Conservation (phyloP, 2,888 invertebrate species). For the Epirrita christyi region DNA sequence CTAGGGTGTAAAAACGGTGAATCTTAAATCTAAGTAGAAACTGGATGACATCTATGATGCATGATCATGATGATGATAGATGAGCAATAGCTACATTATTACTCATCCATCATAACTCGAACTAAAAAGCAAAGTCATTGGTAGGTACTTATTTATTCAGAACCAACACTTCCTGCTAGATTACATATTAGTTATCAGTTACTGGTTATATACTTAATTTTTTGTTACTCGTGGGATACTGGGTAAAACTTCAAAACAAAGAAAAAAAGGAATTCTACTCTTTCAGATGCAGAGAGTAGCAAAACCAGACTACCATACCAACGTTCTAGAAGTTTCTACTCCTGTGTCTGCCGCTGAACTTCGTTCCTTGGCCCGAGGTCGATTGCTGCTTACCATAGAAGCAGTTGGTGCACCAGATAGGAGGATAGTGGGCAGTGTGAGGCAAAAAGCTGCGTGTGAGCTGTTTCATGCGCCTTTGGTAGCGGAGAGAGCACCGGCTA, state of each 20-base stretch:
- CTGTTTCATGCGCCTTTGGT: slow-evolving; percentile 90
- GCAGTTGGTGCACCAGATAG: slow-evolving; percentile 88
- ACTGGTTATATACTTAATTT: neutral
- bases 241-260: slow-evolving; percentile 24
- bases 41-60: neutral
- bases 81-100: neutral
- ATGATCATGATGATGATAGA: slow-evolving; percentile 6
- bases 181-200: neutral
- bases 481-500: slow-evolving; percentile 75
- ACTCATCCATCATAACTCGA: neutral
- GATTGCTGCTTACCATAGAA: slow-evolving; percentile 88
- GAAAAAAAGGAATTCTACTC: slow-evolving; percentile 29
- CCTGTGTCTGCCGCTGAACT: slow-evolving; percentile 91
- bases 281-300: slow-evolving; percentile 86
- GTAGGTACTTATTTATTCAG: neutral
- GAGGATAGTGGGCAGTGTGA: slow-evolving; percentile 88
- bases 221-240: neutral
- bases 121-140: neutral
- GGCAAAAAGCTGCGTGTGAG: slow-evolving; percentile 91
- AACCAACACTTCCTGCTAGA: too few species aligned
- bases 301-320: slow-evolving; percentile 91
- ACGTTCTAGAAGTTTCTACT: slow-evolving; percentile 91
- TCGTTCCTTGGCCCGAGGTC: slow-evolving; percentile 90
- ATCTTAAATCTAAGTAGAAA: too few species aligned
- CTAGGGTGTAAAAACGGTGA: too few species aligned